Evolutionary conservation across 2,113 vertebrate genomes (phyloP), one percentile per base, ranked within the genome.

Genomic region (Sialia sialis): DNA sequence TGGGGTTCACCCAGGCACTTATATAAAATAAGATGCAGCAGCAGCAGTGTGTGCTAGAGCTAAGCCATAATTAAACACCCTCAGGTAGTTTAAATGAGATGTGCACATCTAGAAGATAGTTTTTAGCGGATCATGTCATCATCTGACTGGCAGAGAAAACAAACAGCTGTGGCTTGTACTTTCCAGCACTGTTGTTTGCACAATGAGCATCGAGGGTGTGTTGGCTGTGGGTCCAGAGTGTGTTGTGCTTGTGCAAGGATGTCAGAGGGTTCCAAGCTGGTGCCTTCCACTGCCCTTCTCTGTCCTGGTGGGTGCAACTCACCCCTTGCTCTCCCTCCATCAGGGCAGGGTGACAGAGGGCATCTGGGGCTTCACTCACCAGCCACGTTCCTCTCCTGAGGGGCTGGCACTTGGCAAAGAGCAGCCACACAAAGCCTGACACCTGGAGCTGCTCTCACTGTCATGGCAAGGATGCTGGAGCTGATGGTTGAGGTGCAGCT

Each of bases 61-160:
- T 93, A 89, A 97, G 87, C 63, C 62, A 34, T 81, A 92, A 95
- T 95, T 95, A 97, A 96, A 97, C 84, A 89, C 70, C 82, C 76
- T 63, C 68, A 92, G 80, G 68, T 83, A 86, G 85, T 93, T 93
- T 84, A 96, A 92, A 93, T 5, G 78, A 95, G 80, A 94, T 0
- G 1, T 87, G 69, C 59, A 60, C 63, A 62, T 93, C 78, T 52
- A 59, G 82, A 81, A 69, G 59, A 70, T 55, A 39, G 76, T 74
- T 95, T 93, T 90, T 72, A 74, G 70, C 20, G 6, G 59, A 78
- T 90, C 59, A 4, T 89, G 70, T 75, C 52, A 85, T 85, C 62
- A 38, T 90, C 85, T 93, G 85, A 89, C 85, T 85, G 62, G 43
- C 32, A 64, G 52, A 92, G 80, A 91, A 96, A 94, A 58, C 78